phyloP scores from a whole-genome alignment of 1,140 invertebrate species.

The Pseudomyrmex flavicornis region DNA sequence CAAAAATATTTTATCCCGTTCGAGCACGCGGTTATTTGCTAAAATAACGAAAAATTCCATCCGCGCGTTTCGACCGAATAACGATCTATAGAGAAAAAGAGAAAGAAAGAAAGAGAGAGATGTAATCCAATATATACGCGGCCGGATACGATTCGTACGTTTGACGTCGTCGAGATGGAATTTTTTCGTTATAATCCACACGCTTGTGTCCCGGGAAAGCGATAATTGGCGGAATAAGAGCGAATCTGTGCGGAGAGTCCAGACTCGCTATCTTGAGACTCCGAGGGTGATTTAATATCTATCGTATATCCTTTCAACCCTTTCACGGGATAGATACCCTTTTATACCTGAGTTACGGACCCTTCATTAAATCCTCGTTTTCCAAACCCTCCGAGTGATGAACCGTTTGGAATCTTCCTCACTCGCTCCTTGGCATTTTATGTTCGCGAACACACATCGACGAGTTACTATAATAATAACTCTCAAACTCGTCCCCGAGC shows the following conservation, averaged over 20 bases:
- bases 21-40: slow-evolving; percentile 34
- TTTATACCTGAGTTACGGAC: slow-evolving; percentile 67
- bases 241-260: slow-evolving; percentile 15
- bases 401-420: slow-evolving; percentile 67
- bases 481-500: no score
- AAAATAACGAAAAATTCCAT: slow-evolving; percentile 36
- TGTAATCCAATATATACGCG: slow-evolving; percentile 10
- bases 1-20: slow-evolving; percentile 46
- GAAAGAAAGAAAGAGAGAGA: not conserved
- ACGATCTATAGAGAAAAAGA: not conserved
- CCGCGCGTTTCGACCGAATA: slow-evolving; percentile 10
- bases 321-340: slow-evolving; percentile 61
- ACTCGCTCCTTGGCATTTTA: slow-evolving; percentile 33
- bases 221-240: slow-evolving; percentile 60
- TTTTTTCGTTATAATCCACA: slow-evolving; percentile 35
- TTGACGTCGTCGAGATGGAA: slow-evolving; percentile 12
- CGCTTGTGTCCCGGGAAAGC: slow-evolving; percentile 10
- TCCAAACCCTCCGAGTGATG: slow-evolving; percentile 71
- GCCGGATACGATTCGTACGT: not conserved
- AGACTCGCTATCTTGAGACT: slow-evolving; percentile 15
- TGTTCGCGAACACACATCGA: slow-evolving; percentile 21
- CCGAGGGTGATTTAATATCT: slow-evolving; percentile 66
- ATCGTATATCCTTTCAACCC: slow-evolving; percentile 64
- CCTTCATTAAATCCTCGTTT: slow-evolving; percentile 70
- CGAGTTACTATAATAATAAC: no score